Evolutionary conservation across 2,797 vertebrate species (phyloP), one percentile per base, ranked within the genome.

Genomic region (Lagocephalus sceleratus): DNA sequence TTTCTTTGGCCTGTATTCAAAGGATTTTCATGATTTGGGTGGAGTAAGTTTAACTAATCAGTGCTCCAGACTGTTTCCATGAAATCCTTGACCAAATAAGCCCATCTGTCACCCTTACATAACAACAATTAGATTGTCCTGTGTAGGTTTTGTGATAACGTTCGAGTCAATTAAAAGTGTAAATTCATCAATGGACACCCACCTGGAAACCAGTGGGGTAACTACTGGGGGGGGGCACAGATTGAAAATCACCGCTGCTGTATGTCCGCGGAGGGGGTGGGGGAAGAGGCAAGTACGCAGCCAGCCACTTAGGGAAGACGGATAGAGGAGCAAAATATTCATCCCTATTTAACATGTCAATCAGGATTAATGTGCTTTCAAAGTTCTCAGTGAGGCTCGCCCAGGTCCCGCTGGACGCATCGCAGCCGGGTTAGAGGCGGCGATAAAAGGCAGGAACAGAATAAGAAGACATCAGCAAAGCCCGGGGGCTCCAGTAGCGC

Each of bases 321-420:
- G 87, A 71, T 72, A 83, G 86, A 77, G 88, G 90, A 87, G 91
- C 87, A 86, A 91, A 75, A 81, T 87, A 91, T 88, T 85, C 84
- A 88, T 84, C 87, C 78, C 91, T 91, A 92, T 91, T 94, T 92
- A 84, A 90, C 91, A 92, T 94, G 94, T 94, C 95, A 95, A 92
- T 97, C 95, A 96, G 93, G 92, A 94, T 96, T 92, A 94, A 93
- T 92, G 83, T 89, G 85, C 85, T 87, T 89, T 88, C 91, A 92
- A 92, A 90, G 79, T 88, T 90, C 83, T 68, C 85, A 67, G 73
- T 69, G 38, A 53, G 54, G 51, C 60, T 52, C 63, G 83, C 54
- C 75, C 85, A 75, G 86, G 81, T 84, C 87, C 65, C 57, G 68
- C 84, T 72, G 80, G 72, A 78, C 20, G 61, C 14, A 45, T 20